Evolutionary conservation across 1,140 invertebrate genomes (phyloP), one percentile per base, ranked within the genome.

Genomic region (Globodera rostochiensis): DNA sequence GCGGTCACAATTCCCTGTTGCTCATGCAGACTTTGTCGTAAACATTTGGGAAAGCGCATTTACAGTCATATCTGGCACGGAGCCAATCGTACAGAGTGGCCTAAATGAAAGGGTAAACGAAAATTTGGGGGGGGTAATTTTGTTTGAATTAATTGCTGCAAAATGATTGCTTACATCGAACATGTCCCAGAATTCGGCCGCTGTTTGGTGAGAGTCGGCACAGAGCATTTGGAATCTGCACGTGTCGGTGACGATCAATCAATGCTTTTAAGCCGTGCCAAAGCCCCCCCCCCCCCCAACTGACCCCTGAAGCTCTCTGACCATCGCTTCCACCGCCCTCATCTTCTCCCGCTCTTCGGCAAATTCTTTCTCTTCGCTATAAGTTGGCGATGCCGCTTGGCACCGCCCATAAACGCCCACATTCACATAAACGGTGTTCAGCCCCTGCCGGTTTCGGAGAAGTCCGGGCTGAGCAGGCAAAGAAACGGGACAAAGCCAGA

Each of bases 401-500:
- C 66, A 87, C 69, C 71, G 92, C 45, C 94, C 94, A 88, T 95
- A 95, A 0, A 94, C 92, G 2, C 94, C 94, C 84, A 95, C 93
- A 84, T 92, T 92, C 0, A 95, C 93, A 89, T 93, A 95, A 92
- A 95, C 92, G 15, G 85, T 75, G 46, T 82, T 84, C 21, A 70
- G 73, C 13, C 84, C 87, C 57, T 67, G 80, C 71, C 85, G 80
- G 60, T 89, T 87, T 25, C 83, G 93, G 47, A 95, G 90, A 90
- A 95, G 92, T 13, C 94, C 94, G 3, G 94, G 94, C 57, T 93
- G 90, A 57, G 92, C 91, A 53, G 92, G 93, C 79, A 95, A 88
- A 86, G 92, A 93, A 87, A 95, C 94, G 0, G 94, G 94, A 90
- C 94, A 95, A 60, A 95, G 86, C 94, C 94, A 95, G 6, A 95